Evolutionary conservation across 2,888 invertebrate species (phyloP), one percentile per base, ranked within the genome.

Genomic region (Nemoura dubitans): DNA sequence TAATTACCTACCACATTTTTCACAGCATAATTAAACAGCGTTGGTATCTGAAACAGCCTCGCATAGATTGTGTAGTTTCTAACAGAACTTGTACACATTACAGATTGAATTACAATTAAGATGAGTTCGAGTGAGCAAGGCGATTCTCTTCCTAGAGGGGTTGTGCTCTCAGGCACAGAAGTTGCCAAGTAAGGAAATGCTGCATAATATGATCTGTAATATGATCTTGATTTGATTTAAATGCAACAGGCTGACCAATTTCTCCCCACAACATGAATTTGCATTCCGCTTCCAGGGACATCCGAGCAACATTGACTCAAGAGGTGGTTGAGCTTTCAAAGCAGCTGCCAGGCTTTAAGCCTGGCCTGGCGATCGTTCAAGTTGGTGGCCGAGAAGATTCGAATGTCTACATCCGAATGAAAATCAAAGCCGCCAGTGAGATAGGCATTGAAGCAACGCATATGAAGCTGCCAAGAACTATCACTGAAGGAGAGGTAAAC

Each of bases 341-440:
- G 86, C 91, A 92, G 88, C 90, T 94, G 87, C 93, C 95, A 0
- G 92, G 93, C 87, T 97, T 96, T 91, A 91, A 92, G 88, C 96
- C 96, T 0, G 95, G 96, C 21, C 93, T 99, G 89, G 97, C 98
- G 28, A 98, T 99, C 90, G 96, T 99, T 81, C 96, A 99, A 94
- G 99, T 99, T 88, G 99, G 99, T 16, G 96, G 96, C 0, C 94
- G 99, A 0, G 98, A 98, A 91, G 99, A 99, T 92, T 99, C 99
- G 81, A 99, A 99, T 93, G 98, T 99, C 5, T 99, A 99, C 92
- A 99, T 99, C 90, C 93, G 97, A 59, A 98, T 97, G 96, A 99
- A 99, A 93, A 94, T 98, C 87, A 97, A 96, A 91, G 97, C 98
- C 0, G 99, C 99, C 0, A 94, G 93, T 86, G 97, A 97, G 89